Evolutionary conservation across 2,113 vertebrate genomes (phyloP).

Genomic region (Cygnus buccinator): DNA sequence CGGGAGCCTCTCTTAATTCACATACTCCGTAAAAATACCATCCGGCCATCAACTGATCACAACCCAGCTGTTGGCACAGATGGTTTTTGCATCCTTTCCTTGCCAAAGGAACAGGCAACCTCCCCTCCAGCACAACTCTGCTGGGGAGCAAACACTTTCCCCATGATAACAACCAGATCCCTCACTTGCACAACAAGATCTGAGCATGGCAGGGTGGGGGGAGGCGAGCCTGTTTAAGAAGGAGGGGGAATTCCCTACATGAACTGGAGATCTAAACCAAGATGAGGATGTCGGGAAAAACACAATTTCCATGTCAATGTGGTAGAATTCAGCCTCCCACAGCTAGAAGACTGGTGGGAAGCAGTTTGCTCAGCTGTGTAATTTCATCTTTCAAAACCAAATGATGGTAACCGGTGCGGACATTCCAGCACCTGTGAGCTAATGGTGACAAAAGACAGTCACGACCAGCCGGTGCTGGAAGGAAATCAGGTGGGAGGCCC

Average conservation of each 20-base stretch:
- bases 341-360: neutral
- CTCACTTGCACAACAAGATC: neutral
- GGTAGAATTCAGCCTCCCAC: constrained; percentile 29
- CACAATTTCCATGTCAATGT: neutral
- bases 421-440: neutral
- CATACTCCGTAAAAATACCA: neutral
- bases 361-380: neutral
- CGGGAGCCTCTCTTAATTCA: neutral
- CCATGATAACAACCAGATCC: neutral
- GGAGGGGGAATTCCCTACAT: constrained; percentile 3
- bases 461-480: neutral
- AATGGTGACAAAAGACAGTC: neutral
- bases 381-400: constrained; percentile 38
- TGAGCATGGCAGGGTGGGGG: neutral
- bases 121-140: neutral
- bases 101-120: neutral
- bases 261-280: constrained; percentile 20
- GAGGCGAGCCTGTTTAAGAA: neutral
- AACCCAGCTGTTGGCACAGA: neutral
- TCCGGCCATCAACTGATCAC: neutral
- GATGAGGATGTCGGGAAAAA: neutral
- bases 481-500: neutral
- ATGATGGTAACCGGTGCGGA: neutral
- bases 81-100: neutral
- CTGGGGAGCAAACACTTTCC: neutral